Evolutionary conservation across 2,113 vertebrate genomes (phyloP), one percentile per base, ranked within the genome.

Genomic region (Pseudonaja textilis): DNA sequence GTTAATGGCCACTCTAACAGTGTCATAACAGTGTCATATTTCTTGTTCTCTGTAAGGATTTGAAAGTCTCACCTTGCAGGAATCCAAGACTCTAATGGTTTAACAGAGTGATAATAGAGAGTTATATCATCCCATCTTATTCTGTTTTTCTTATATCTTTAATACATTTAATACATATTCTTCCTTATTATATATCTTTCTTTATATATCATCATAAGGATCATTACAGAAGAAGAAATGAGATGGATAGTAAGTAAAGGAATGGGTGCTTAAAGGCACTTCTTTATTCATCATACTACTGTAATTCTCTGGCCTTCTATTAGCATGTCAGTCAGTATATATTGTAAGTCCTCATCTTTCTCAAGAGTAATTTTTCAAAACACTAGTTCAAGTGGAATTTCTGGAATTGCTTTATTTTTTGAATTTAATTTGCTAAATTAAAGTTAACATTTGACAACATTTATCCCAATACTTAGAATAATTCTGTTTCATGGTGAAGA

Each of bases 1-100:
- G 97, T 95, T 97, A 97, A 97, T 97, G 96, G 96, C 95, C 95
- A 95, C 93, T 95, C 93, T 94, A 94, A 91, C 93, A 93, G 89
- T 90, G 93, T 96, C 95, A 95, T 92, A 94, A 93, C 93, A 95
- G 95, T 97, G 97, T 97, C 97, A 97, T 95, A 92, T 96, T 93
- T 93, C 93, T 93, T 87, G 59, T 87, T 34, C 93, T 54, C 64
- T 95, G 93, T 94, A 94, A 96, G 95, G 47, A 96, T 96, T 91
- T 57, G 94, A 96, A 95, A 95, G 87, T 93, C 94, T 96, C 95
- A 97, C 95, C 95, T 96, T 95, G 93, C 94, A 96, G 94, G 95
- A 93, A 93, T 95, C 85, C 90, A 81, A 89, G 88, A 87, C 90
- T 94, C 95, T 95, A 95, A 94, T 29, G 94, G 96, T 94, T 97